Evolutionary conservation across 2,113 vertebrate species (phyloP), one percentile per base, ranked within the genome.

Genomic region (Solea solea): DNA sequence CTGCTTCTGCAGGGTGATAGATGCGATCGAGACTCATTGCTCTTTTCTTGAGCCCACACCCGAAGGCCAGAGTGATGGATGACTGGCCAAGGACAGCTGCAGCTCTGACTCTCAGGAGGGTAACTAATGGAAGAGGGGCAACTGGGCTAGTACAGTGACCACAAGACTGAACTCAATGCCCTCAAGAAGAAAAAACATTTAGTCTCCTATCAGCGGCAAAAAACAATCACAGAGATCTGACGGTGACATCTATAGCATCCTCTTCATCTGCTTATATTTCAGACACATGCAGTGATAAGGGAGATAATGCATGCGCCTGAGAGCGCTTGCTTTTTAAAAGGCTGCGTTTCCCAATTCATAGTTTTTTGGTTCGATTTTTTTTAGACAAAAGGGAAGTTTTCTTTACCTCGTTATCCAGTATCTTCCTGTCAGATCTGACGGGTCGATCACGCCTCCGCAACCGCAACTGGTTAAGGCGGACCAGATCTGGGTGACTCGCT

Each of bases 21-120:
- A 82, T 74, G 53, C 81, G 78, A 64, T 51, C 58, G 59, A 66
- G 77, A 73, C 85, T 79, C 83, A 70, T 74, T 73, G 70, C 67
- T 80, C 73, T 73, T 80, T 78, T 56, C 76, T 69, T 48, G 28
- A 1, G 27, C 62, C 79, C 62, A 75, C 78, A 84, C 64, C 70
- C 74, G 70, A 65, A 72, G 71, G 81, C 82, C 79, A 78, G 1
- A 52, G 73, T 84, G 85, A 89, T 86, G 83, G 76, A 89, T 72
- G 85, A 80, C 78, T 78, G 78, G 73, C 70, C 51, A 78, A 74
- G 76, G 81, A 82, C 77, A 76, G 69, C 72, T 85, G 80, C 74
- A 63, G 76, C 81, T 73, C 71, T 80, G 57, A 73, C 74, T 78
- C 82, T 67, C 69, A 76, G 82, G 82, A 72, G 73, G 68, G 74